phyloP scores from a whole-genome alignment of 2,113 vertebrate genomes.

The Gymnogyps californianus region DNA sequence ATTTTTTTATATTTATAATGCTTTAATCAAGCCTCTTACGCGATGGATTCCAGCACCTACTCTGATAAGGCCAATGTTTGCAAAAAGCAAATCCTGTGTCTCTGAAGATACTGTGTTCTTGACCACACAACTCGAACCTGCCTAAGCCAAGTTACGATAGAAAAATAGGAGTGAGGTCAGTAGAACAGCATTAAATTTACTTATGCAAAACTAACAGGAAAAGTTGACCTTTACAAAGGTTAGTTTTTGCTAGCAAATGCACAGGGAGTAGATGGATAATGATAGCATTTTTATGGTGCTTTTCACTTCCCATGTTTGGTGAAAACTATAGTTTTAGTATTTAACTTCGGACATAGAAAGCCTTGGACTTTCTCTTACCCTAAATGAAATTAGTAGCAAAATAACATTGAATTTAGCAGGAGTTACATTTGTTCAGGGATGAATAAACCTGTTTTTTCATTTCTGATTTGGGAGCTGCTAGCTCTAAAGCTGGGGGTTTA shows the following conservation, averaged over 20 bases:
- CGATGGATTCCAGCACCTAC: neutral
- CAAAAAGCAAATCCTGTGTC: neutral
- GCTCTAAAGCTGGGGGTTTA: neutral
- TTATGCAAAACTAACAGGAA: neutral
- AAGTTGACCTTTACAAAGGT: neutral
- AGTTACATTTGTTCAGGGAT: constrained; percentile 25
- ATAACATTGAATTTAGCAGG: neutral
- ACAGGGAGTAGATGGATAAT: neutral
- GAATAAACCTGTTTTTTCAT: constrained; percentile 23
- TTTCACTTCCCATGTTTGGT: neutral
- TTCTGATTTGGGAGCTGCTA: constrained; percentile 17
- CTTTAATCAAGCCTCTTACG: neutral
- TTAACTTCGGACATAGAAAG: neutral
- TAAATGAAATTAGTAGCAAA: constrained; percentile 18
- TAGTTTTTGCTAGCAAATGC: neutral
- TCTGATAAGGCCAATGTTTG: neutral
- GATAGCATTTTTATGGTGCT: neutral
- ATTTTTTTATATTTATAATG: neutral
- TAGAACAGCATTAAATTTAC: constrained; percentile 12
- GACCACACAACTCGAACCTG: neutral
- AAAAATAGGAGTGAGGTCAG: neutral
- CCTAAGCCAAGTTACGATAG: neutral
- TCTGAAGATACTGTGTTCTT: neutral
- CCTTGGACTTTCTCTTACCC: neutral
- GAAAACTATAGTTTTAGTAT: neutral